Evolutionary conservation across 2,797 vertebrate species (phyloP), one percentile per base, ranked within the genome.

Genomic region (Coregonus suidteri): DNA sequence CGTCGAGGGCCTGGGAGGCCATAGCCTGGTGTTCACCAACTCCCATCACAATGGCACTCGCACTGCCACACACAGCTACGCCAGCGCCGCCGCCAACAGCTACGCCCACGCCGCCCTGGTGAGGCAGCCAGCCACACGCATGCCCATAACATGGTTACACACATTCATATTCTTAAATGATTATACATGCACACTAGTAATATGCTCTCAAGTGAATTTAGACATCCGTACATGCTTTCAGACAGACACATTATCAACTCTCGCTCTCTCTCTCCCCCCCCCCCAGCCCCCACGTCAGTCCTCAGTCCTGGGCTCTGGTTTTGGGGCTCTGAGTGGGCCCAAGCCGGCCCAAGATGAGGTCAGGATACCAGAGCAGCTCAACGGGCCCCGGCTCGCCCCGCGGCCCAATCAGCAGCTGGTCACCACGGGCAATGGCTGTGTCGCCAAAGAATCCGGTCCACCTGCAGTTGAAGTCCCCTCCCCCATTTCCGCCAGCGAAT

Each of bases 1-100:
- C 52, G 84, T 91, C 0, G 96, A 97, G 81, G 92, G 93, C 82
- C 96, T 99, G 2, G 56, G 56, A 81, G 94, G 95, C 65, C 97
- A 98, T 92, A 96, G 97, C 37, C 91, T 99, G 81, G 96, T 99
- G 75, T 99, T 99, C 90, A 99, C 97, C 79, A 99, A 98, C 92
- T 99, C 98, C 83, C 97, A 98, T 88, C 95, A 92, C 87, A 91
- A 93, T 84, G 93, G 84, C 56, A 59, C 56, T 83, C 94, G 96
- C 79, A 92, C 91, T 84, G 91, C 94, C 86, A 94, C 95, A 83
- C 97, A 95, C 87, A 95, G 96, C 90, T 98, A 95, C 35, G 92
- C 96, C 83, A 92, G 96, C 79, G 97, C 95, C 79, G 96, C 95
- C 79, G 91, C 92, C 84, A 92, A 91, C 91, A 93, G 89, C 88